Percentiles rank a stretch among this genome's conserved stretches.
These are phyloP conservation scores for Carollia perspicillata DNA, from an alignment of 2,113 vertebrate species.

Conservation along the genomic window DNA sequence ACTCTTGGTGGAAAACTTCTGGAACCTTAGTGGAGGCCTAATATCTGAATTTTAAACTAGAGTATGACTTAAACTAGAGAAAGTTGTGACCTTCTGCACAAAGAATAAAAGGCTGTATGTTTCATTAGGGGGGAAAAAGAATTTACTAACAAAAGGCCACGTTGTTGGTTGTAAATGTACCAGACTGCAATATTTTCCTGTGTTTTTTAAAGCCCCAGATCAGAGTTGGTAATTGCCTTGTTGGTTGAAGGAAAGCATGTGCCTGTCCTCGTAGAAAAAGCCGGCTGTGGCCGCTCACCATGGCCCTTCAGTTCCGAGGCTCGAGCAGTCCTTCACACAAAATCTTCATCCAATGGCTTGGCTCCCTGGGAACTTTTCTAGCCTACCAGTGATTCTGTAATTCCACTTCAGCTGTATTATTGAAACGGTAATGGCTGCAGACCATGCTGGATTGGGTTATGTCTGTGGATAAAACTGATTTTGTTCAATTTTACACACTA, in stretches of 20 bases:
- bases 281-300: neutral
- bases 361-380: neutral
- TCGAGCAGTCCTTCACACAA: neutral
- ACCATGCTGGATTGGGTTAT: neutral
- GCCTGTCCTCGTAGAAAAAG: neutral
- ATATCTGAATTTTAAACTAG: constrained; percentile 18
- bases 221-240: neutral
- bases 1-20: neutral
- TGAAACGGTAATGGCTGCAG: neutral
- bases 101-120: neutral
- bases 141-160: neutral
- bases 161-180: neutral
- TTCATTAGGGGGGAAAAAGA: neutral
- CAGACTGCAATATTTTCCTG: neutral
- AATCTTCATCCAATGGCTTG: neutral
- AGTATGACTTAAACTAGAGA: neutral
- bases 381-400: neutral
- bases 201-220: neutral
- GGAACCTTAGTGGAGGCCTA: neutral
- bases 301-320: neutral
- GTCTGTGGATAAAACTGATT: neutral
- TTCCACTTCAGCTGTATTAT: neutral
- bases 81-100: neutral
- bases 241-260: neutral
- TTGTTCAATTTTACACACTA: neutral